These are phyloP conservation scores for Agrilus biguttatus DNA, from an alignment of 2,888 invertebrate genomes.

Conservation along the genomic window DNA sequence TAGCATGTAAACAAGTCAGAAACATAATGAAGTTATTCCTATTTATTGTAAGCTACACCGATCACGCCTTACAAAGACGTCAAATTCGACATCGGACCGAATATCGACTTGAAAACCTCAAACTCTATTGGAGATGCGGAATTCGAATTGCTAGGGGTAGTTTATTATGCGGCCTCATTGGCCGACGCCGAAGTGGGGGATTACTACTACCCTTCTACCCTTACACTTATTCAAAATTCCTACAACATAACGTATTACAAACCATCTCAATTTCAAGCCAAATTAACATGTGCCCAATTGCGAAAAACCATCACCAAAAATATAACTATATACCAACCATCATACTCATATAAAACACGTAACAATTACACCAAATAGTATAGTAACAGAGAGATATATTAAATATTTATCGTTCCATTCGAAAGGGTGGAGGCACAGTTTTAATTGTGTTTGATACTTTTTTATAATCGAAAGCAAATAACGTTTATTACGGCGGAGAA, in stretches of 20 bases:
- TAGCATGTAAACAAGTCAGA: slow-evolving; percentile 20
- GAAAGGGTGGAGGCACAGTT: too few species aligned
- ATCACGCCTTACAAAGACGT: slow-evolving; percentile 26
- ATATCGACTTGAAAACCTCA: slow-evolving; percentile 33
- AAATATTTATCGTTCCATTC: too few species aligned
- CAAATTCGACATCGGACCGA: slow-evolving; percentile 28
- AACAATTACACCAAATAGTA: too few species aligned
- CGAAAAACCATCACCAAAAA: not conserved
- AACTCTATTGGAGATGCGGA: slow-evolving; percentile 29
- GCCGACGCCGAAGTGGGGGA: slow-evolving; percentile 13
- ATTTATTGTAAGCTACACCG: slow-evolving; percentile 26
- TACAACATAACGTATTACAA: too few species aligned
- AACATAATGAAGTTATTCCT: slow-evolving; percentile 22
- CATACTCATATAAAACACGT: too few species aligned
- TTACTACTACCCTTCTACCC: too few species aligned
- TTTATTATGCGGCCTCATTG: slow-evolving; percentile 17
- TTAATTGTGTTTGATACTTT: too few species aligned
- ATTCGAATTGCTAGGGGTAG: slow-evolving; percentile 20
- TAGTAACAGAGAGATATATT: too few species aligned
- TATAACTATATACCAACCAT: too few species aligned
- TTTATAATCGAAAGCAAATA: too few species aligned
- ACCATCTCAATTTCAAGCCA: slow-evolving; percentile 3
- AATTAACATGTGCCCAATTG: not conserved
- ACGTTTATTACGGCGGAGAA: too few species aligned
- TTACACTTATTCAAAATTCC: too few species aligned